Conservation (phyloP, 2,113 vertebrate genomes). For the Nycticryphes semicollaris region DNA sequence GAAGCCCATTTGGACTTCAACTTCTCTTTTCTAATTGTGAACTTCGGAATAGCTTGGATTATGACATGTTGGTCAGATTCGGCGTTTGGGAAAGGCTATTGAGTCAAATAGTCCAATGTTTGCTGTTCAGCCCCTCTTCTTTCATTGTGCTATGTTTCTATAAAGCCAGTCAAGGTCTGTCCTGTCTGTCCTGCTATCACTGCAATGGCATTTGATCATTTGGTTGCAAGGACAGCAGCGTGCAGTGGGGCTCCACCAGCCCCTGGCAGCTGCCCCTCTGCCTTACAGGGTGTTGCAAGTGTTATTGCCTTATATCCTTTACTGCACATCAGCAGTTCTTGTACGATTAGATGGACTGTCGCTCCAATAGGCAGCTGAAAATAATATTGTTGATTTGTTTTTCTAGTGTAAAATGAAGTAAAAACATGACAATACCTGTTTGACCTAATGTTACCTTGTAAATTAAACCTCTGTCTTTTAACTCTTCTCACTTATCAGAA, state of each 20-base stretch:
- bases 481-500: background rate
- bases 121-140: background rate
- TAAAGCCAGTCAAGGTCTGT: fast-evolving
- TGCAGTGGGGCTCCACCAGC: background rate
- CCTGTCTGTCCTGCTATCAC: background rate
- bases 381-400: background rate
- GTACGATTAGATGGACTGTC: slow-evolving; percentile 3
- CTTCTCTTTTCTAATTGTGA: background rate
- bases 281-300: background rate
- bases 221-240: background rate
- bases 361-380: background rate
- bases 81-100: background rate
- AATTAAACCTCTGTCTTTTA: background rate
- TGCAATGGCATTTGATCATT: fast-evolving
- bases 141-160: background rate
- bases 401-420: background rate
- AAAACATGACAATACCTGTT: background rate
- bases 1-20: background rate
- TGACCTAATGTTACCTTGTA: background rate
- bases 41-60: background rate
- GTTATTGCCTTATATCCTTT: background rate
- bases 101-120: background rate
- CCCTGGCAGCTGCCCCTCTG: background rate
- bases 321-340: background rate
- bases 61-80: fast-evolving